phyloP scores from a whole-genome alignment of 2,797 vertebrate species.

The Buceros bicornis region DNA sequence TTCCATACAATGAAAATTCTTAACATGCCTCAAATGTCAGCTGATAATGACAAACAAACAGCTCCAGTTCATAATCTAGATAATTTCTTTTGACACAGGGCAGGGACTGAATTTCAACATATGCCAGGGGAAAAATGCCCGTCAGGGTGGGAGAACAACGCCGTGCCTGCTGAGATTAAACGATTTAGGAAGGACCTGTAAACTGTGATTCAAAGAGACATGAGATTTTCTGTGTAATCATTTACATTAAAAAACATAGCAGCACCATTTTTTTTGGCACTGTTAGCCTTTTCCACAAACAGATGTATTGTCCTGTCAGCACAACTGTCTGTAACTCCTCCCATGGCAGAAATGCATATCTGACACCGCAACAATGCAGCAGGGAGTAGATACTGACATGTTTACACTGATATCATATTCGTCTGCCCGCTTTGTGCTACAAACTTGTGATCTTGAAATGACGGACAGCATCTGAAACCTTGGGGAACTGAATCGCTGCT shows the following conservation, averaged over 20 bases:
- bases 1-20: not conserved
- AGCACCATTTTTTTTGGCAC: not conserved
- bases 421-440: slow-evolving; percentile 7
- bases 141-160: not conserved
- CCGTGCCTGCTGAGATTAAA: not conserved
- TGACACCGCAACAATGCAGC: slow-evolving; percentile 10
- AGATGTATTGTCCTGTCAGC: slow-evolving; percentile 31
- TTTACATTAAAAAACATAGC: slow-evolving; percentile 38
- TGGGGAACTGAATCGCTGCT: not conserved
- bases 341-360: not conserved
- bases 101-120: slow-evolving; percentile 10
- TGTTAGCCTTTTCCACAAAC: not conserved
- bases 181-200: not conserved
- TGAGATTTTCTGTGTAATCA: not conserved
- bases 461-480: slow-evolving; percentile 26
- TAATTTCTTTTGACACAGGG: not conserved
- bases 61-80: not conserved
- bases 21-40: not conserved
- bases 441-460: slow-evolving; percentile 49
- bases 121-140: not conserved
- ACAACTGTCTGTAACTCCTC: not conserved
- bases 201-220: slow-evolving; percentile 19
- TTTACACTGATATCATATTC: not conserved
- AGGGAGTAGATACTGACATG: not conserved
- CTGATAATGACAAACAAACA: slow-evolving; percentile 28